Evolutionary conservation across 1,140 invertebrate species (phyloP).

Genomic region (Caenorhabditis briggsae): DNA sequence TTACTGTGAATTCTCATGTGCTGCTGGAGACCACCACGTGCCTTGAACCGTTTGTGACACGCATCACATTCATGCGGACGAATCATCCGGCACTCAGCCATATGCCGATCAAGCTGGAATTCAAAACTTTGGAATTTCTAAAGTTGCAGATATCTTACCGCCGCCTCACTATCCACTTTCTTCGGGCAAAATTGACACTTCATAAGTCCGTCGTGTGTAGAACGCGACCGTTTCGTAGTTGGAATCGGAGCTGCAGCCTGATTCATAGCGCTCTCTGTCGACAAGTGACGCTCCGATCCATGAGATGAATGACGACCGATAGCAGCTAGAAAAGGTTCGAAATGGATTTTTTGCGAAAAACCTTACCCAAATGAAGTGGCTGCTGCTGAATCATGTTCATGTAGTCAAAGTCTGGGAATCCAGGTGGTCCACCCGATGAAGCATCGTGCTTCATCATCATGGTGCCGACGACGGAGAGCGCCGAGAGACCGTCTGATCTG

Average conservation of each 20-base stretch:
- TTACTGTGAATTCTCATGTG: conserved; percentile 74
- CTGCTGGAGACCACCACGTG: conserved; percentile 75
- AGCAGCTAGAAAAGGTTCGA: conserved; percentile 4
- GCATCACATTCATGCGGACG: conserved; percentile 71
- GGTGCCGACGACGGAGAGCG: conserved; percentile 27
- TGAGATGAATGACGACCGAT: conserved; percentile 24
- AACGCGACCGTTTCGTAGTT: conserved; percentile 45
- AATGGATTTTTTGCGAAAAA: not conserved
- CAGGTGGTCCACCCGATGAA: not conserved
- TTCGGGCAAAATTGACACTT: conserved; percentile 71
- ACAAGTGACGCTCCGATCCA: conserved; percentile 24
- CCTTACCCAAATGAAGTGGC: conserved; percentile 17
- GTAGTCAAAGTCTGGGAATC: conserved; percentile 14
- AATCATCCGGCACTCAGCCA: conserved; percentile 78
- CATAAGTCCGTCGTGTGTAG: conserved; percentile 63
- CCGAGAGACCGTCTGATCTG: conserved; percentile 29
- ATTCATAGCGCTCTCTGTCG: not conserved
- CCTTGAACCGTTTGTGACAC: conserved; percentile 73
- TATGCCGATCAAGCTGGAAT: conserved; percentile 78
- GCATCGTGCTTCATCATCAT: conserved; percentile 30
- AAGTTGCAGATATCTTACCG: conserved; percentile 57
- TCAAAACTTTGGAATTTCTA: not conserved
- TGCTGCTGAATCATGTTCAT: conserved; percentile 35
- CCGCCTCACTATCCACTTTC: conserved; percentile 62
- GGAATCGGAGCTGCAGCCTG: not conserved